A percentile compares a stretch with the other conserved stretches of the same genome.
phyloP scores from a whole-genome alignment of 2,888 invertebrate species.

The Cerceris ruficornis region DNA sequence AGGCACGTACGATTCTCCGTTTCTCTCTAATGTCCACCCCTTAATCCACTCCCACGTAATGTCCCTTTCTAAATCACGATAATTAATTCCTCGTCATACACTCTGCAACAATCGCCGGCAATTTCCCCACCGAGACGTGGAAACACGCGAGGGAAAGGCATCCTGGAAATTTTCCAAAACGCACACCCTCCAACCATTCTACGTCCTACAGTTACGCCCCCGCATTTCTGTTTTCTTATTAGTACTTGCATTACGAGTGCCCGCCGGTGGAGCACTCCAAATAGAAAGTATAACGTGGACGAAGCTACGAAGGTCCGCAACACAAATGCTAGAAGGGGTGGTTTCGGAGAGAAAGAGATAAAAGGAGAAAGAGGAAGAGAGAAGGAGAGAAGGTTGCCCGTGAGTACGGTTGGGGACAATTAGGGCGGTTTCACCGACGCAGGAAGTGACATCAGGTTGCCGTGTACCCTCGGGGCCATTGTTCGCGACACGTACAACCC shows the following conservation, averaged over 20 bases:
- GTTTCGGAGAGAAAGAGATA: background rate
- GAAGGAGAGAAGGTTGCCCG: conserved; percentile 30
- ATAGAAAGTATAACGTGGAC: conserved; percentile 29
- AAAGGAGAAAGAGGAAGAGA: no score
- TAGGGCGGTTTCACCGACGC: conserved; percentile 71
- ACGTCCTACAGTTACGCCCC: background rate
- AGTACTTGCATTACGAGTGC: conserved; percentile 9
- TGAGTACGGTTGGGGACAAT: conserved; percentile 70
- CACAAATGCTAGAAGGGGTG: conserved; percentile 22
- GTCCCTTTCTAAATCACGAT: no score
- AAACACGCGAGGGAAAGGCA: background rate
- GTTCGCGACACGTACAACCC: conserved; percentile 73
- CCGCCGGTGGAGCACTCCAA: background rate
- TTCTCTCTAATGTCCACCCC: no score
- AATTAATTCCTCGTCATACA: no score
- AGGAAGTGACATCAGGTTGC: conserved; percentile 74
- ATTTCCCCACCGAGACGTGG: no score
- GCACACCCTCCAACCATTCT: background rate
- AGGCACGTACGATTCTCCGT: no score
- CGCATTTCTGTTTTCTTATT: background rate
- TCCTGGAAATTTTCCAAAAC: conserved; percentile 2
- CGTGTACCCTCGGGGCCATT: conserved; percentile 71
- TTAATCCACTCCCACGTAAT: no score
- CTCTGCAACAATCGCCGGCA: no score
- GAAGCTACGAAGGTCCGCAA: conserved; percentile 32